Evolutionary conservation across 2,797 vertebrate species (phyloP), one percentile per base, ranked within the genome.

Genomic region (Acipenser ruthenus): DNA sequence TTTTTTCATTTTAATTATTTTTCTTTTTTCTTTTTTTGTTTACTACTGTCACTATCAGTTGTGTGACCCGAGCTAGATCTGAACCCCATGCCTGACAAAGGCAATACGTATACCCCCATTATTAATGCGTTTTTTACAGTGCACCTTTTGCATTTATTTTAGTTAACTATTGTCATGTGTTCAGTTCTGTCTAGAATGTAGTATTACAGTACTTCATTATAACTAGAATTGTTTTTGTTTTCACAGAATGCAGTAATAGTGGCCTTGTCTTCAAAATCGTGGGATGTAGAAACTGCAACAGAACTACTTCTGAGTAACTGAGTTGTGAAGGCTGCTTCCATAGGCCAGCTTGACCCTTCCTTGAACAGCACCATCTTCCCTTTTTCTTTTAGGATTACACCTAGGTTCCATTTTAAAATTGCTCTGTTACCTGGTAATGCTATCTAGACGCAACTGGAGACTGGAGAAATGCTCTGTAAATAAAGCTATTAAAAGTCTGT

Each of bases 191-290:
- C 37, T 37, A 4, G 37, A 37, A 37, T 37, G 37, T 37, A 37
- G 37, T 37, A 37, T 37, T 37, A 37, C 37, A 37, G 37, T 37
- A 37, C 3, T 37, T 37, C 1, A 37, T 37, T 37, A 37, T 37
- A 37, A 37, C 37, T 37, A 37, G 37, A 23, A 62, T 62, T 64
- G 68, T 70, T 77, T 79, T 80, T 79, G 66, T 85, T 74, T 67
- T 75, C 77, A 49, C 89, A 99, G 96, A 97, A 98, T 79, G 94
- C 95, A 86, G 96, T 96, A 95, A 97, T 98, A 96, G 94, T 96
- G 80, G 96, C 96, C 83, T 94, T 99, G 91, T 98, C 96, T 84
- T 99, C 96, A 80, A 97, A 98, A 92, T 96, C 95, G 75, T 98
- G 96, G 96, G 95, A 97, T 50, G 96, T 96, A 91, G 96, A 98